Conservation (phyloP, 1,140 invertebrate genomes). For the Halyomorpha halys region DNA sequence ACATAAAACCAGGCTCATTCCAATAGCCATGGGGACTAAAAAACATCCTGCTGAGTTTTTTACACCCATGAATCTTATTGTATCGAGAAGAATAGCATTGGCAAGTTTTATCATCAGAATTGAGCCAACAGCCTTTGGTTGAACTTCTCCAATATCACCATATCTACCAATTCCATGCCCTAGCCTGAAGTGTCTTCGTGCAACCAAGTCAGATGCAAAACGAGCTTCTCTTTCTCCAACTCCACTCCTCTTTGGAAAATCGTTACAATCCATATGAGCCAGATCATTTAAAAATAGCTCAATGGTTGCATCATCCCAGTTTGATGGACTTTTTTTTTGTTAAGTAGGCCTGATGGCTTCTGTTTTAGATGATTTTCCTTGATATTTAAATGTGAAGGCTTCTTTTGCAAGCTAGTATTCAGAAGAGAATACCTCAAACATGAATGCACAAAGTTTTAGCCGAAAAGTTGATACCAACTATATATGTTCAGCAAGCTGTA, state of each 20-base stretch:
- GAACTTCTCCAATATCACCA: conserved; percentile 71
- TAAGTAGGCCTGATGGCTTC: conserved; percentile 10
- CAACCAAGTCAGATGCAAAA: conserved; percentile 43
- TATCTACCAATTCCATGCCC: conserved; percentile 79
- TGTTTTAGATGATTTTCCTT: not conserved
- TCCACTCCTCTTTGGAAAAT: conserved; percentile 63
- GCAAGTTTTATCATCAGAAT: conserved; percentile 67
- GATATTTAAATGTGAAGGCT: not conserved
- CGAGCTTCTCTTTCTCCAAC: conserved; percentile 71
- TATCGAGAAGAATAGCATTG: conserved; percentile 63
- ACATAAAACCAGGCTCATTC: conserved; percentile 71
- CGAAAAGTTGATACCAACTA: conserved; percentile 48
- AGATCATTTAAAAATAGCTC: conserved; percentile 60
- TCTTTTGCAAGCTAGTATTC: conserved; percentile 6
- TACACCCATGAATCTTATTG: conserved; percentile 43
- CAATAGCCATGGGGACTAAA: conserved; percentile 74
- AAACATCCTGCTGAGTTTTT: conserved; percentile 51
- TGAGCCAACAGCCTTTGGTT: conserved; percentile 82
- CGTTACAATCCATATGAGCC: conserved; percentile 71
- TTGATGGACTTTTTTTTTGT: too few relatives aligned
- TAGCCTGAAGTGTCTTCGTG: conserved; percentile 40
- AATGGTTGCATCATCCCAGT: conserved; percentile 65
- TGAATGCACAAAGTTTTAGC: conserved; percentile 50
- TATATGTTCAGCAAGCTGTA: conserved; percentile 54
- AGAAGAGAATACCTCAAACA: conserved; percentile 27